phyloP scores from a whole-genome alignment of 2,113 vertebrate species.

The Xyliphius kryptos region DNA sequence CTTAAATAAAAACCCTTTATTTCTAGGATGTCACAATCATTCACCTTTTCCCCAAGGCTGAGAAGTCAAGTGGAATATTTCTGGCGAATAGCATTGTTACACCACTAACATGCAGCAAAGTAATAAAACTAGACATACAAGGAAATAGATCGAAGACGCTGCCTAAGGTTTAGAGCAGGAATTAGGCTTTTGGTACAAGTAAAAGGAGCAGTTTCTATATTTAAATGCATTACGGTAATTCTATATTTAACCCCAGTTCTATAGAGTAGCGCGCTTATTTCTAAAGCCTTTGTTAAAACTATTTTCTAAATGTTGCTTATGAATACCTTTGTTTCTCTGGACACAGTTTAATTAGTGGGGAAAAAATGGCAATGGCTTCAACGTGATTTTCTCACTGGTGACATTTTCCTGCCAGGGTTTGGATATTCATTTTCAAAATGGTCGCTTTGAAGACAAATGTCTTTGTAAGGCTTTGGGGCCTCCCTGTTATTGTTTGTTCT shows the following conservation, averaged over 20 bases:
- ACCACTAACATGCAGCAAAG: conserved; percentile 2
- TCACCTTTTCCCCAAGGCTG: conserved; percentile 29
- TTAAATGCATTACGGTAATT: too few species aligned
- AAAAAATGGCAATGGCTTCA: conserved; percentile 35
- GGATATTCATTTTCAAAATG: conserved; percentile 61
- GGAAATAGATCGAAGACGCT: too few species aligned
- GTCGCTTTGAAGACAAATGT: conserved; percentile 66
- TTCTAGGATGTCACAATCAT: conserved; percentile 24
- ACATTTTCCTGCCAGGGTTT: conserved; percentile 47
- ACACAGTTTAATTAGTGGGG: conserved; percentile 29
- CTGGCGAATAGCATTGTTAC: not conserved
- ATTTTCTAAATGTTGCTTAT: conserved; percentile 34
- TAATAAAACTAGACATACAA: too few species aligned
- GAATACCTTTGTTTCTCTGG: conserved; percentile 39
- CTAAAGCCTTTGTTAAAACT: conserved; percentile 22
- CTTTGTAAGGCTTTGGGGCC: conserved; percentile 67
- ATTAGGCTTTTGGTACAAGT: too few species aligned
- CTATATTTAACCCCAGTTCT: too few species aligned
- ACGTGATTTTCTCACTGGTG: conserved; percentile 53
- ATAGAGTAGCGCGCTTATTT: too few species aligned
- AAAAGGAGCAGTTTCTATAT: too few species aligned
- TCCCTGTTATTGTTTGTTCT: conserved; percentile 84
- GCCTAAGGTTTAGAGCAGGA: too few species aligned
- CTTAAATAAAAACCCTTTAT: conserved; percentile 36
- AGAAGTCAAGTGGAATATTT: conserved; percentile 12